phyloP scores from a whole-genome alignment of 2,113 vertebrate species.

The Elaphurus davidianus region DNA sequence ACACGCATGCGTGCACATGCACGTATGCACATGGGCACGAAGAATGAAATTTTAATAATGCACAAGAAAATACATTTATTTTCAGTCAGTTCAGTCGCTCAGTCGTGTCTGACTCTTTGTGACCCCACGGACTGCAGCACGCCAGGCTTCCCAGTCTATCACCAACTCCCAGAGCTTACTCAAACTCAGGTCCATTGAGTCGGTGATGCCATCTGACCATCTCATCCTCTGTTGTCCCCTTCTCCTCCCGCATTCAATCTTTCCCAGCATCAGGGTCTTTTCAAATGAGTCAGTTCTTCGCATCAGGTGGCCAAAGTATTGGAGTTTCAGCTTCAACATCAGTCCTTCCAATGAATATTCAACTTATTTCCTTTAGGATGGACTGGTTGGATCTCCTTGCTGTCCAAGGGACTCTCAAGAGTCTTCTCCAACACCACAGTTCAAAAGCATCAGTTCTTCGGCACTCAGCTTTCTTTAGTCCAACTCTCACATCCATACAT shows the following conservation, averaged over 20 bases:
- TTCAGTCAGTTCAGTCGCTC: background rate
- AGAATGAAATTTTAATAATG: background rate
- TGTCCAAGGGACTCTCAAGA: background rate
- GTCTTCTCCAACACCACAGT: background rate
- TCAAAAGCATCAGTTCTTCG: background rate
- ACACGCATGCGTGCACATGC: no score
- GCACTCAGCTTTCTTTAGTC: background rate
- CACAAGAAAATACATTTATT: background rate
- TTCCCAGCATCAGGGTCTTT: background rate
- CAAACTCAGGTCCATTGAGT: background rate
- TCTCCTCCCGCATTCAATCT: background rate
- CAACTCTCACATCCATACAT: background rate
- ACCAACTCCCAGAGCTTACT: background rate
- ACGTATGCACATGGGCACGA: background rate
- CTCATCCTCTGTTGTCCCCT: background rate
- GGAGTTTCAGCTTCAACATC: background rate
- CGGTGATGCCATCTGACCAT: background rate
- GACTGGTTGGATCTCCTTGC: background rate
- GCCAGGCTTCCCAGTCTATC: background rate
- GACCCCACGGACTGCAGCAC: background rate
- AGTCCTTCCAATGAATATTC: background rate
- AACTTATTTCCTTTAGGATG: background rate
- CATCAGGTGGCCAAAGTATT: background rate
- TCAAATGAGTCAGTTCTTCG: background rate
- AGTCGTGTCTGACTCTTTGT: rapidly evolving